These are phyloP conservation scores for Drosophila elegans DNA, from an alignment of 1,140 invertebrate genomes.

Conservation along the genomic window DNA sequence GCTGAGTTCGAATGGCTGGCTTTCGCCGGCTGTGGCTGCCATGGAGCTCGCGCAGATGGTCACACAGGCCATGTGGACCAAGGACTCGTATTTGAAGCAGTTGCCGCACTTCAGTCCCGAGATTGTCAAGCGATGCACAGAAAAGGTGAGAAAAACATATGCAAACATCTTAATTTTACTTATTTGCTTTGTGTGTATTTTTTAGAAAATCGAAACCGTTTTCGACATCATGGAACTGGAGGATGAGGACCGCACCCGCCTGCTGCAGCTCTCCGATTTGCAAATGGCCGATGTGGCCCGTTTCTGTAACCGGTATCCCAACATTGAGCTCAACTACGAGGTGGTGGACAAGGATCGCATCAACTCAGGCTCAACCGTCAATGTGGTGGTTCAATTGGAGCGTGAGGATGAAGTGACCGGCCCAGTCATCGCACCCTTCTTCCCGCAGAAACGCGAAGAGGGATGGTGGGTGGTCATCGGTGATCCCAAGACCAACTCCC, in stretches of 20 bases:
- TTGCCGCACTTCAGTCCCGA: constrained; percentile 97
- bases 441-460: constrained; percentile 99
- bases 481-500: constrained; percentile 96
- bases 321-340: constrained; percentile 98
- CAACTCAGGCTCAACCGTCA: constrained; percentile 92
- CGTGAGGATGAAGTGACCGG: constrained; percentile 98
- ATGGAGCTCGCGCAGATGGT: constrained; percentile 99
- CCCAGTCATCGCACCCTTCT: constrained; percentile 98
- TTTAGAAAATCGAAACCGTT: constrained; percentile 95
- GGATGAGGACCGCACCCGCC: constrained; percentile 94
- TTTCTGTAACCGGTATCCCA: constrained; percentile 99
- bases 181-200: constrained; percentile 10
- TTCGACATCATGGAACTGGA: constrained; percentile 99
- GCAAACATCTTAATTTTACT: no score
- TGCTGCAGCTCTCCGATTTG: constrained; percentile 92
- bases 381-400: constrained; percentile 96
- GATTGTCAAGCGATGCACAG: constrained; percentile 95
- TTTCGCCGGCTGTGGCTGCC: constrained; percentile 98
- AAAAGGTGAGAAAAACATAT: constrained; percentile 86
- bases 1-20: constrained; percentile 98
- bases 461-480: constrained; percentile 99
- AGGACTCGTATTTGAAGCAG: constrained; percentile 98
- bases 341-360: constrained; percentile 93
- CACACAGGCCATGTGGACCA: constrained; percentile 99
- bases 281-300: constrained; percentile 99